phyloP scores from a whole-genome alignment of 2,113 vertebrate species.

The Neogobius melanostomus region DNA sequence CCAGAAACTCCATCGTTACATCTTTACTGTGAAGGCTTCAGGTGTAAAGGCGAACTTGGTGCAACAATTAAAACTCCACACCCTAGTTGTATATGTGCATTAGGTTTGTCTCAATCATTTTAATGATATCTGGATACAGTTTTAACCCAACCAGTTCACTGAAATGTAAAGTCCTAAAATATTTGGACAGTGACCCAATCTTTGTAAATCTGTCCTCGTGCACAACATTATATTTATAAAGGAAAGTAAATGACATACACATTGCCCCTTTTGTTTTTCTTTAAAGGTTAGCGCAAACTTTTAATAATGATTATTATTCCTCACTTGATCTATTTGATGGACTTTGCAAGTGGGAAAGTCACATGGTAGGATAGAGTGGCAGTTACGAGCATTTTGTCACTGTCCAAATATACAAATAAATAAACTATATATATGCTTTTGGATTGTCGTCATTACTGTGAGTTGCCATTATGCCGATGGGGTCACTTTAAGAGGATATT shows the following conservation, averaged over 20 bases:
- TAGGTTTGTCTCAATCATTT: neutral
- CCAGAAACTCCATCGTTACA: slow-evolving; percentile 4
- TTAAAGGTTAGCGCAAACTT: neutral
- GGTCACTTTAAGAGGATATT: slow-evolving; percentile 1
- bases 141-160: neutral
- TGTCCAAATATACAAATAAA: neutral
- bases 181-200: slow-evolving; percentile 6
- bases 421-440: slow-evolving; percentile 2
- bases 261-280: neutral
- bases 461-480: too few species aligned
- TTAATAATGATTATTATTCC: neutral
- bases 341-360: neutral
- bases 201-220: neutral
- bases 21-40: slow-evolving; percentile 5
- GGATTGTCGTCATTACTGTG: neutral
- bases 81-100: slow-evolving; percentile 17
- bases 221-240: neutral
- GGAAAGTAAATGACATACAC: neutral
- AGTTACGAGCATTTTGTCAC: neutral
- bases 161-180: neutral
- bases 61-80: slow-evolving; percentile 11
- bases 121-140: neutral
- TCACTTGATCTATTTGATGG: neutral
- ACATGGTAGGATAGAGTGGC: neutral
- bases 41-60: slow-evolving; percentile 15